phyloP scores from a whole-genome alignment of 2,888 invertebrate genomes.

The Mantis religiosa region DNA sequence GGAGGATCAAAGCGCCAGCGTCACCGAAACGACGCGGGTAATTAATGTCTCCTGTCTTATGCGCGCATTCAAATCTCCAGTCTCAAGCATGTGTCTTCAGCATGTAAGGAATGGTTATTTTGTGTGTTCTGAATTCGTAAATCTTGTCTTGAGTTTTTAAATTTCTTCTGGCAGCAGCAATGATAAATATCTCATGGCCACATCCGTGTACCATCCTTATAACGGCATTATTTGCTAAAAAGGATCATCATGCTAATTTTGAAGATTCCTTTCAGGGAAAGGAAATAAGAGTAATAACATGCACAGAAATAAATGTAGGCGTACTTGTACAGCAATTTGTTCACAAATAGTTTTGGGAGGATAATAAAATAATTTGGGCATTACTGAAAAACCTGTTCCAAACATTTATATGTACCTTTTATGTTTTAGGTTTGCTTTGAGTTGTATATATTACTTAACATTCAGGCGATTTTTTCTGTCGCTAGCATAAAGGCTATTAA shows the following conservation, averaged over 20 bases:
- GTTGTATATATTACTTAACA: too few relatives aligned
- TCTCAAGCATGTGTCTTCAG: neutral
- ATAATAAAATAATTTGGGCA: too few relatives aligned
- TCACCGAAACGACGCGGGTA: neutral
- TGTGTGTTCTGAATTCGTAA: neutral
- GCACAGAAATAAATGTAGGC: too few relatives aligned
- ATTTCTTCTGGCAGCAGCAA: neutral
- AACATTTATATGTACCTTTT: too few relatives aligned
- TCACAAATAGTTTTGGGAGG: too few relatives aligned
- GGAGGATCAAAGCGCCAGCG: neutral
- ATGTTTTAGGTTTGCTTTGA: too few relatives aligned
- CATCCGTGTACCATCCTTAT: neutral
- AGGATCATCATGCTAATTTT: neutral
- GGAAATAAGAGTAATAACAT: neutral
- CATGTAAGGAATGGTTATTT: neutral
- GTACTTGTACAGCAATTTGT: too few relatives aligned
- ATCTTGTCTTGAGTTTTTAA: neutral
- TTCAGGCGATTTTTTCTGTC: too few relatives aligned
- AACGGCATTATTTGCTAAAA: neutral
- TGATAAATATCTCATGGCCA: neutral
- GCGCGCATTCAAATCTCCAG: neutral
- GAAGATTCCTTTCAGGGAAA: neutral
- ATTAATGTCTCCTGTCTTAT: neutral
- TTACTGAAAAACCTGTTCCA: too few relatives aligned
- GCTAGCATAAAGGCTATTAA: too few relatives aligned